phyloP scores from a whole-genome alignment of 1,140 invertebrate genomes.

The Drosophila nigromelanica region DNA sequence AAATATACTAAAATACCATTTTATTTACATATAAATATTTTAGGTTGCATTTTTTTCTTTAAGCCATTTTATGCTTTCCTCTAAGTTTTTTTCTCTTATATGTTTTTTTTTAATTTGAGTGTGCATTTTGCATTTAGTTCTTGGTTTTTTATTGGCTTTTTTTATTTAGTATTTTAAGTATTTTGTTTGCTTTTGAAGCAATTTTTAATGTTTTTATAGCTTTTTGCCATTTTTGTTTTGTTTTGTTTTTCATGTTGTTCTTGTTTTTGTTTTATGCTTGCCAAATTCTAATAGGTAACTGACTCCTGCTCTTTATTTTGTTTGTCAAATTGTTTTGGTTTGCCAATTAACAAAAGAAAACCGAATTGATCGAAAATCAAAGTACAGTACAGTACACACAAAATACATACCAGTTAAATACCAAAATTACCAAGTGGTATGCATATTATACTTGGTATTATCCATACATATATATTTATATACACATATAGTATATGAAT shows the following conservation, averaged over 20 bases:
- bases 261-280: constrained; percentile 56
- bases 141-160: constrained; percentile 25
- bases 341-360: constrained; percentile 76
- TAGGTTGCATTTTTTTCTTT: constrained; percentile 34
- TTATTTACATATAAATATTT: constrained; percentile 66
- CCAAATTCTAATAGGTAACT: constrained; percentile 84
- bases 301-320: constrained; percentile 77
- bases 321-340: constrained; percentile 73
- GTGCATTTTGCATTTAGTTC: constrained; percentile 43
- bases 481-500: no score
- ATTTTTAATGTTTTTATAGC: constrained; percentile 44
- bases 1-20: constrained; percentile 77
- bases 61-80: constrained; percentile 55
- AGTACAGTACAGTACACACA: constrained; percentile 60
- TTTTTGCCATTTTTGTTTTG: constrained; percentile 35
- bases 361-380: constrained; percentile 41
- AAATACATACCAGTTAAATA: constrained; percentile 40
- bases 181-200: constrained; percentile 68
- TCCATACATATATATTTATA: constrained; percentile 15
- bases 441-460: constrained; percentile 13
- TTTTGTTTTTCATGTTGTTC: constrained; percentile 36
- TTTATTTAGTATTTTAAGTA: not conserved
- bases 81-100: constrained; percentile 27
- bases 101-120: constrained; percentile 51
- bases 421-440: constrained; percentile 30